Percentiles rank a stretch among this genome's conserved stretches.
Conservation (phyloP, 2,888 invertebrate genomes). For the Macropis europaea region DNA sequence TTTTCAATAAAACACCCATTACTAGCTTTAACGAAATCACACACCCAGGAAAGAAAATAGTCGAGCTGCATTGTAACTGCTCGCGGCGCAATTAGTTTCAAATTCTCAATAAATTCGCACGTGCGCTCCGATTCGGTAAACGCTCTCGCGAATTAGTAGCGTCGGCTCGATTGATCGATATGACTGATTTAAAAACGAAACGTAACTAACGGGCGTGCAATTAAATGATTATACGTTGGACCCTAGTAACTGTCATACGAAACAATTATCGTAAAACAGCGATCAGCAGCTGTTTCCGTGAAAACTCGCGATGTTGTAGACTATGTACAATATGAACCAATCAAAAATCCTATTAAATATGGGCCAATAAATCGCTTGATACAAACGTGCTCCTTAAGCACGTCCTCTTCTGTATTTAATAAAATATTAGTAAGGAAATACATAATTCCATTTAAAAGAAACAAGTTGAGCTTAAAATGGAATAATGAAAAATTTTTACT, state of each 20-base stretch:
- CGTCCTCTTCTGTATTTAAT: no score
- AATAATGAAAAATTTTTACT: no score
- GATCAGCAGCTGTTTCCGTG: no score
- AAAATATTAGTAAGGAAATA: no score
- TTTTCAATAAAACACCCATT: constrained; percentile 10
- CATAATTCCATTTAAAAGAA: no score
- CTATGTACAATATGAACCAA: no score
- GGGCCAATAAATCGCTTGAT: no score
- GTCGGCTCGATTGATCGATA: neutral
- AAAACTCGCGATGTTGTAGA: no score
- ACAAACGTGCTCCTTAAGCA: no score
- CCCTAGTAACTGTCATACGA: neutral
- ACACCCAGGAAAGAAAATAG: neutral
- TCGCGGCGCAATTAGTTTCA: neutral
- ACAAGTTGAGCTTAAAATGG: no score
- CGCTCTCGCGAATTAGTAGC: neutral
- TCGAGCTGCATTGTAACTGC: neutral
- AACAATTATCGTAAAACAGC: neutral
- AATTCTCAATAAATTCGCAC: neutral
- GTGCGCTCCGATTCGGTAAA: neutral
- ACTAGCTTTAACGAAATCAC: neutral
- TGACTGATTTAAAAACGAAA: neutral
- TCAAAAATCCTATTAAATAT: no score
- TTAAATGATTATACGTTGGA: constrained; percentile 21
- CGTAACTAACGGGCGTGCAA: neutral